Evolutionary conservation across 2,888 invertebrate genomes (phyloP), one percentile per base, ranked within the genome.

Genomic region (Drosophila longiperda): DNA sequence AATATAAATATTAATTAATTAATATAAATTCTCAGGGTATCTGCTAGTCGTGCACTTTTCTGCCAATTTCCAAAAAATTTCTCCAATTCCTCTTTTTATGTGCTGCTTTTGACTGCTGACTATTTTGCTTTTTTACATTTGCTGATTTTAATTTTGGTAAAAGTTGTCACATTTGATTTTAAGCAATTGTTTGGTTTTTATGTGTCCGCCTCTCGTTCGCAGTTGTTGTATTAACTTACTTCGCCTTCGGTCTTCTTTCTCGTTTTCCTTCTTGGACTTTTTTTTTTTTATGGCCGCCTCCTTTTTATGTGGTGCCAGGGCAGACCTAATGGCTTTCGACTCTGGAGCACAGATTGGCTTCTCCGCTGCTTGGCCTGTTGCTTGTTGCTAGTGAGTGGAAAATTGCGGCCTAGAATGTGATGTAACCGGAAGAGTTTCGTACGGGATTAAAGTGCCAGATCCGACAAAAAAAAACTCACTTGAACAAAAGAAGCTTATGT

Each of bases 81-180:
- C 12, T 20, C 32, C 33, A 59, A 58, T 66, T 36, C 17, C 11
- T 8, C 42, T 36, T 65, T 81, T 81, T 66, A 77, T 77, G 64
- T 60, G 53, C 15, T 54, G 45, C 49, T 59, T 60, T 17, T 55
- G 26, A 26, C 38, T 34, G 36, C 26, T 57, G 48, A 15, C 45
- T 26, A 66, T 67, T 71, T 73, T 67, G 66, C 73, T 82, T 79
- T 23, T 79, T 85, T 68, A 60, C 79, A 73, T 87, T 73, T 72
- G 75, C 74, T 80, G 89, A 86, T 86, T 90, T 86, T 86, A 86
- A 86, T 86, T 86, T 90, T 83, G 87, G 85, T 90, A 90, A 86
- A 86, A 86, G 85, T 90, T 86, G 85, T 86, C 90, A 86, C 85
- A 90, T 86, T 86, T 86, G 85, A 86, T 86, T 86, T 90, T 80